These are phyloP conservation scores for Drosophila sucinea DNA, from an alignment of 1,140 invertebrate genomes.

Conservation along the genomic window DNA sequence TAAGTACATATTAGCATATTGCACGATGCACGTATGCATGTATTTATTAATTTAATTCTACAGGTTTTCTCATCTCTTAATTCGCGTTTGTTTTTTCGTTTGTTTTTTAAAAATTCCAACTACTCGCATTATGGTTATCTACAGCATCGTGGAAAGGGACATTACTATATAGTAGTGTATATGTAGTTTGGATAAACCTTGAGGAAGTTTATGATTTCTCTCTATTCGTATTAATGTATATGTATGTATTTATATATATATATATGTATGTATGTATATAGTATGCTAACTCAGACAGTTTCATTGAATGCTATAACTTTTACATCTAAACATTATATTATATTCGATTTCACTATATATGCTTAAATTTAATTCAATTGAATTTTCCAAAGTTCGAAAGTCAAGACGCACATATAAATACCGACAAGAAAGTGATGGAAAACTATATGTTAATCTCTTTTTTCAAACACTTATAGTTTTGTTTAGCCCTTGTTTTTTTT, in stretches of 20 bases:
- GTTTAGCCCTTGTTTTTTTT: constrained; percentile 46
- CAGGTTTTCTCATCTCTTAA: constrained; percentile 33
- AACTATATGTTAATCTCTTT: constrained; percentile 46
- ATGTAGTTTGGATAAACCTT: constrained; percentile 40
- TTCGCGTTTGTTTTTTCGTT: neutral
- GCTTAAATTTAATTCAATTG: constrained; percentile 29
- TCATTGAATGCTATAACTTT: constrained; percentile 59
- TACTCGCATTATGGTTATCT: constrained; percentile 64
- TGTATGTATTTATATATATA: constrained; percentile 7
- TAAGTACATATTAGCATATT: constrained; percentile 47
- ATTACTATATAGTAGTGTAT: constrained; percentile 45
- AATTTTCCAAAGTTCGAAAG: constrained; percentile 34
- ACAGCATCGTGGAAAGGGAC: constrained; percentile 49
- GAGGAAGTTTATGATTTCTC: constrained; percentile 73
- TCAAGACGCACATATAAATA: constrained; percentile 46
- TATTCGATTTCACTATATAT: constrained; percentile 41
- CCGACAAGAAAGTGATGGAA: constrained; percentile 32
- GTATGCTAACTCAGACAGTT: constrained; percentile 29
- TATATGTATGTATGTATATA: constrained; percentile 7
- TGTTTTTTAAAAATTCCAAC: constrained; percentile 49
- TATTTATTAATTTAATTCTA: constrained; percentile 43
- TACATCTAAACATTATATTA: constrained; percentile 53
- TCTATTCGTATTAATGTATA: constrained; percentile 18
- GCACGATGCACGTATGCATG: constrained; percentile 5
- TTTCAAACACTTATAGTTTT: constrained; percentile 59